Evolutionary conservation across 2,113 vertebrate genomes (phyloP), one percentile per base, ranked within the genome.

Genomic region (Sphaerodactylus townsendi): DNA sequence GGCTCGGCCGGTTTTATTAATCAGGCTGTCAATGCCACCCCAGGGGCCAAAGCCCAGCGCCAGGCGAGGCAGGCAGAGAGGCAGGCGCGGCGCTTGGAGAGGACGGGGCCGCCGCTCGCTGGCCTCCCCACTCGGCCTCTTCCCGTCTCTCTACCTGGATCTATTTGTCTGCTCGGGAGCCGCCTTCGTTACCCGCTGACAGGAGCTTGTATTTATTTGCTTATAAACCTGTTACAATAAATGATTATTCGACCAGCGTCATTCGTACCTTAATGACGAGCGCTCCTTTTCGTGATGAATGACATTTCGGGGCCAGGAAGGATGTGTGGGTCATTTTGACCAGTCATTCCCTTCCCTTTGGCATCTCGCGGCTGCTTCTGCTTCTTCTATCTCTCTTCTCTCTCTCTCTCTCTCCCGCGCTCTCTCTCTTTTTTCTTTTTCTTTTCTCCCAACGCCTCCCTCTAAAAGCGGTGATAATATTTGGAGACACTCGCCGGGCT

Each of bases 151-250:
- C 97, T 97, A 98, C 98, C 97, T 98, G 98, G 98, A 99, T 98
- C 97, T 98, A 98, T 97, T 98, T 98, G 97, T 98, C 98, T 98
- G 97, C 97, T 48, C 97, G 97, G 96, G 98, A 98, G 97, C 97
- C 96, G 98, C 97, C 98, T 99, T 98, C 97, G 98, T 98, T 98
- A 98, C 96, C 97, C 96, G 97, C 96, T 99, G 98, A 98, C 98
- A 99, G 97, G 97, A 98, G 94, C 97, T 97, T 97, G 97, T 98
- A 98, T 99, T 99, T 99, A 99, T 99, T 99, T 99, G 98, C 98
- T 98, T 98, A 99, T 99, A 99, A 99, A 99, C 98, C 98, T 98
- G 98, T 99, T 99, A 99, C 98, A 99, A 99, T 99, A 99, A 99
- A 99, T 99, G 98, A 99, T 99, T 98, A 98, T 99, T 99, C 98